Evolutionary conservation across 2,797 vertebrate genomes (phyloP), one percentile per base, ranked within the genome.

Genomic region (Tokudaia muenninki): DNA sequence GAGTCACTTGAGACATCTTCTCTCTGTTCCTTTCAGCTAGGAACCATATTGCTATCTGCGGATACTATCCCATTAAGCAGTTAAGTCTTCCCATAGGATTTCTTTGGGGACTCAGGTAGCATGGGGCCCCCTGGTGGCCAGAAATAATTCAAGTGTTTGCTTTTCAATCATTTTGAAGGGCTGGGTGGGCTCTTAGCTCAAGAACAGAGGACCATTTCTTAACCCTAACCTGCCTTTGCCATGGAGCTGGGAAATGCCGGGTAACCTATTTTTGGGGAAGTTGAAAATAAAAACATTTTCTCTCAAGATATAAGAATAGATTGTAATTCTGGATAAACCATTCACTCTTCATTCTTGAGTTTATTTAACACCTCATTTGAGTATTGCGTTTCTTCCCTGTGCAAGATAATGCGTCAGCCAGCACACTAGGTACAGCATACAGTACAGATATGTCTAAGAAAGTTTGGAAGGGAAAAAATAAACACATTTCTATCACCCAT

Each of bases 41-140:
- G 24, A 91, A n/a, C 86, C 16, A 74, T 14, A 37, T 31, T 79
- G 31, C 82, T 94, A 1, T 79, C 41, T 90, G 26, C 55, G 65
- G 37, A 47, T 29, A 16, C 0, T 34, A 87, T 47, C 34, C 37
- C 50, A 75, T 74, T 37, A 29, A 80, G 37, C 6, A 70, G 61
- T 87, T 37, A 74, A 82, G 6, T 47, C 70, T 61, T 95, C 91
- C 82, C 87, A 37, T 11, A 57, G 63, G 12, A 19, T 94, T 94
- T 95, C 75, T 78, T 96, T 31, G 14, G 72, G 72, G 80, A 87
- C 77, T 96, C 94, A 37, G 81, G 78, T 90, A 96, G 97, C 79
- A 95, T 12, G 97, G 95, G 94, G 97, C 97, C 98, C 98, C 95
- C 98, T 98, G 87, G 96, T 97, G 98, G 98, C 84, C 44, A 52